These are phyloP conservation scores for Odobenus rosmarus DNA, from an alignment of 2,113 vertebrate genomes.

Conservation along the genomic window DNA sequence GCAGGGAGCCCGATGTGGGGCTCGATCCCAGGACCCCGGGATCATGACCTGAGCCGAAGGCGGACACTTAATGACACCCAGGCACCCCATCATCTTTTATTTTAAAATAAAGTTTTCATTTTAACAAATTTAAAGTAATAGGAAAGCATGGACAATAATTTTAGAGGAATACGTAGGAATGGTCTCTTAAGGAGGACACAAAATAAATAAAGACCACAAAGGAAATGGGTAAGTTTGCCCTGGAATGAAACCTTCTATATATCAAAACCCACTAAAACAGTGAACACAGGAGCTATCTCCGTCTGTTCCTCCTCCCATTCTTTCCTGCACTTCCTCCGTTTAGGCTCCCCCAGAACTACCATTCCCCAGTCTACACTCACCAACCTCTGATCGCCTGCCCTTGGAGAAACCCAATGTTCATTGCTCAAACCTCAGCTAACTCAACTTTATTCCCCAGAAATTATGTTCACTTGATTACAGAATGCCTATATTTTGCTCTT, in stretches of 20 bases:
- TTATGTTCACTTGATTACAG: neutral
- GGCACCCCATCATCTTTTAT: neutral
- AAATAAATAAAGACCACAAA: neutral
- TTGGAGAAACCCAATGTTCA: neutral
- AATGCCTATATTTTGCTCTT: neutral
- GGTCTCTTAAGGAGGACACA: neutral
- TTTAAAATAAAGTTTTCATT: neutral
- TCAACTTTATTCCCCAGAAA: neutral
- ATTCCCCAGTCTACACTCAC: too few relatives aligned
- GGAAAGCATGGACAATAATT: neutral
- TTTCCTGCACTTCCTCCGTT: neutral
- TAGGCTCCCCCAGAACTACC: neutral
- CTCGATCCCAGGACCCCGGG: too few relatives aligned
- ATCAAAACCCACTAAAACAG: neutral
- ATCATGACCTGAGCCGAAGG: too few relatives aligned
- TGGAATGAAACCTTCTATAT: neutral
- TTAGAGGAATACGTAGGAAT: neutral
- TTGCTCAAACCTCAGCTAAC: too few relatives aligned
- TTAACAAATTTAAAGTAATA: neutral
- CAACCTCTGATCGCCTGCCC: too few relatives aligned
- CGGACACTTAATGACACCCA: too few relatives aligned
- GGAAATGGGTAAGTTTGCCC: neutral
- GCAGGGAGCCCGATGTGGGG: too few relatives aligned
- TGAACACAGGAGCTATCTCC: neutral
- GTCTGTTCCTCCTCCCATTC: neutral